These are phyloP conservation scores for Drosophila erecta DNA, from an alignment of 1,140 invertebrate species.

Conservation along the genomic window DNA sequence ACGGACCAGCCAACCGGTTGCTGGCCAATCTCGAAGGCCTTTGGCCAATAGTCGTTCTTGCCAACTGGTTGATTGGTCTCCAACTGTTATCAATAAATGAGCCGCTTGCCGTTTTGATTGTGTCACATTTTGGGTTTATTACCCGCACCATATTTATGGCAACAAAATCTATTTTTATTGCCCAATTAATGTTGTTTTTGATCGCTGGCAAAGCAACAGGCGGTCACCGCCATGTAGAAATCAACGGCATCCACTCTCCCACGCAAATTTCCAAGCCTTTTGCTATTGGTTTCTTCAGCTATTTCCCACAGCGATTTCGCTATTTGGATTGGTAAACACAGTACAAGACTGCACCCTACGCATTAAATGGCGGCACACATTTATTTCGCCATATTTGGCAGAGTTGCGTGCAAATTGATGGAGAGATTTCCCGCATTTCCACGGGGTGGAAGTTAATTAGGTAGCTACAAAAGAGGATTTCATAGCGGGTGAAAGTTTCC, in stretches of 20 bases:
- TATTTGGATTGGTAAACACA: slow-evolving; percentile 29
- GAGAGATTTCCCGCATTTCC: slow-evolving; percentile 30
- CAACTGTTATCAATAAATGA: slow-evolving; percentile 75
- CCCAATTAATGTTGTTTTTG: slow-evolving; percentile 67
- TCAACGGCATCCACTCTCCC: slow-evolving; percentile 15
- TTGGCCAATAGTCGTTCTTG: slow-evolving; percentile 10
- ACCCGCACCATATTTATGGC: slow-evolving; percentile 58
- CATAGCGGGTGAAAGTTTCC: slow-evolving; percentile 32
- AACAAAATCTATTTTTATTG: slow-evolving; percentile 68
- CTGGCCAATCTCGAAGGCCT: slow-evolving; percentile 34
- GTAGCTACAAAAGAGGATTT: slow-evolving; percentile 13
- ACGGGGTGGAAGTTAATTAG: slow-evolving; percentile 33
- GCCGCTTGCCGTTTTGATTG: slow-evolving; percentile 63
- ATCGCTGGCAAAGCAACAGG: slow-evolving; percentile 51
- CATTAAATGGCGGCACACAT: slow-evolving; percentile 24
- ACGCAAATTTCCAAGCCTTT: slow-evolving; percentile 28
- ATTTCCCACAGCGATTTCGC: slow-evolving; percentile 37
- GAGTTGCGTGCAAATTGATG: slow-evolving; percentile 46
- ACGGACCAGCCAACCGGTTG: slow-evolving; percentile 22
- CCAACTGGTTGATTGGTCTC: slow-evolving; percentile 58
- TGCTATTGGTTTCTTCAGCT: slow-evolving; percentile 24
- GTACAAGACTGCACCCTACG: slow-evolving; percentile 32
- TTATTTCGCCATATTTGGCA: slow-evolving; percentile 30
- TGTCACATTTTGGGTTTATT: slow-evolving; percentile 75
- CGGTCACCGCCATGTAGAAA: slow-evolving; percentile 11